Evolutionary conservation across 2,888 invertebrate genomes (phyloP), one percentile per base, ranked within the genome.

Genomic region (Apodemia zela): DNA sequence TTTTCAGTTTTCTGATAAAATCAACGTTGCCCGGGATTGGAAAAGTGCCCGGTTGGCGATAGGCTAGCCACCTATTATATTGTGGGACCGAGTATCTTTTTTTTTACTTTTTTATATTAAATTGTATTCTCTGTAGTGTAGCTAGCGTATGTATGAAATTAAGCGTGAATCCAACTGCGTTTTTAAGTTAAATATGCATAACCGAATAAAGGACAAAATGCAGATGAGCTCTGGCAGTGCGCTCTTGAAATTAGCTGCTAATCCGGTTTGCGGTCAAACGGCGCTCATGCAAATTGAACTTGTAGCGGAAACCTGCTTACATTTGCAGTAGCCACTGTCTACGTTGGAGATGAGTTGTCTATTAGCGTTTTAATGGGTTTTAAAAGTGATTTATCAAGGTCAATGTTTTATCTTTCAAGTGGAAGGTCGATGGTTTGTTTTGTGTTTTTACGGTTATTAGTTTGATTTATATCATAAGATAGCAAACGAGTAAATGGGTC

Each of bases 111-210:
- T 25, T 25, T 15, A 42, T 42, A 13, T 15, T 15, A 15, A 42
- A n/a, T n/a, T 45, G 45, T n/a, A n/a, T 15, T n/a, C 49, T 66
- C 69, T 67, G 61, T 49, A 11, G 3, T 25, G 18, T 38, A 47
- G 21, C 1, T 69, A 62, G 42, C 63, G 67, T 69, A 62, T 66
- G 57, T 63, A 69, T 71, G 68, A 73, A 79, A 79, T 79, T 76
- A 75, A 75, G 72, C 77, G 72, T 72, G 45, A 45, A 45, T 45
- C 7, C 45, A 45, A 65, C 66, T 65, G 68, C 68, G 67, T 70
- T 73, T 72, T 71, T 68, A 65, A 68, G 67, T 71, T 70, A 71
- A 71, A 72, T 72, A 69, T 67, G 73, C 69, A 66, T 68, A 71
- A 69, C 72, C 61, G 66, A 69, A 68, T 66, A 64, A 68, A 71